A percentile compares a stretch with the other conserved stretches of the same genome.
These are phyloP conservation scores for Syndactyla subalaris DNA, from an alignment of 2,797 vertebrate species.

Conservation along the genomic window DNA sequence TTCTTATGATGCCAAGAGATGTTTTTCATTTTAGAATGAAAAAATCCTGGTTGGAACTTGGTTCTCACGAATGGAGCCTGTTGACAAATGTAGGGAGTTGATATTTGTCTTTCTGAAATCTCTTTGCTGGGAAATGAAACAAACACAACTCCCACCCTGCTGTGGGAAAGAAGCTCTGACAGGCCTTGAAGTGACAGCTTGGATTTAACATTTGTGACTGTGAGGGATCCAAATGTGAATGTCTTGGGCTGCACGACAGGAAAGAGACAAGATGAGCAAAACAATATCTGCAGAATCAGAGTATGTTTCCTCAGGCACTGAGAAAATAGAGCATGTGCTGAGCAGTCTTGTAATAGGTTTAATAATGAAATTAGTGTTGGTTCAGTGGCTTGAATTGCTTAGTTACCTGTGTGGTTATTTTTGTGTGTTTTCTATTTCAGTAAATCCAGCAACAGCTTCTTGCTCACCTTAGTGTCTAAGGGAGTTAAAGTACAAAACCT, in stretches of 20 bases:
- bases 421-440: neutral
- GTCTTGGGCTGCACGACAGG: accelerated
- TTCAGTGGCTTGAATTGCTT: neutral
- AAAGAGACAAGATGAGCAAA: neutral
- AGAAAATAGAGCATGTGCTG: neutral
- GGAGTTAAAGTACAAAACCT: neutral
- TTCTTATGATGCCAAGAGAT: neutral
- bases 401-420: neutral
- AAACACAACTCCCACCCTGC: neutral
- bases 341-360: neutral
- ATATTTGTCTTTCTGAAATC: slow-evolving; percentile 37
- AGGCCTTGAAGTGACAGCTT: neutral
- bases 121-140: slow-evolving; percentile 11
- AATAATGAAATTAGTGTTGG: neutral
- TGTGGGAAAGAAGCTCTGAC: slow-evolving; percentile 20
- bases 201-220: neutral
- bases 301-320: neutral
- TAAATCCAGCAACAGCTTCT: neutral
- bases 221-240: neutral
- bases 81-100: neutral
- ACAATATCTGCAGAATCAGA: neutral
- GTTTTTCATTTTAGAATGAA: neutral
- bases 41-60: neutral
- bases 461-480: neutral
- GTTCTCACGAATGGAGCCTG: neutral